These are phyloP conservation scores for Anthophora plumipes DNA, from an alignment of 2,888 invertebrate species.

Conservation along the genomic window DNA sequence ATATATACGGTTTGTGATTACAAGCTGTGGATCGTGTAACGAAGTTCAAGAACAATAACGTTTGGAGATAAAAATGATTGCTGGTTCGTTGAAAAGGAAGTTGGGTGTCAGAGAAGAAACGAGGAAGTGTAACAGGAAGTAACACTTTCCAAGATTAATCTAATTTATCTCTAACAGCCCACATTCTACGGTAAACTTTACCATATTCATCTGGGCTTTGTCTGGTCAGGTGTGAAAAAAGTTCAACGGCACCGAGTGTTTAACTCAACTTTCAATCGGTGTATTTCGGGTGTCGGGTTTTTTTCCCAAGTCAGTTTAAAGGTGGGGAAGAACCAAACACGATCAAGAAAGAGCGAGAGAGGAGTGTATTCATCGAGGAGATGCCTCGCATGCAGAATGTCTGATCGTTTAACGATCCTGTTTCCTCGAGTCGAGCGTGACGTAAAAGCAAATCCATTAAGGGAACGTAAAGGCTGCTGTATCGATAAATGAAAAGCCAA, in stretches of 20 bases:
- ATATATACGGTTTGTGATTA: too few relatives aligned
- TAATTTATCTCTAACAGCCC: too few relatives aligned
- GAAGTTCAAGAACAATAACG: too few relatives aligned
- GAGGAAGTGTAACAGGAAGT: too few relatives aligned
- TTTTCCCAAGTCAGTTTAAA: neutral
- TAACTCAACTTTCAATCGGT: slow-evolving; percentile 11
- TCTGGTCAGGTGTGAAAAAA: neutral
- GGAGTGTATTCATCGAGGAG: neutral
- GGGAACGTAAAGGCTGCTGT: slow-evolving; percentile 21
- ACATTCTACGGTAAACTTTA: neutral
- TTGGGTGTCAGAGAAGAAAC: too few relatives aligned
- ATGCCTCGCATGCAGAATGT: slow-evolving; percentile 37
- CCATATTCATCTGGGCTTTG: neutral
- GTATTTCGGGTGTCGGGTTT: slow-evolving; percentile 26
- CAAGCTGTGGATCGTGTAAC: too few relatives aligned
- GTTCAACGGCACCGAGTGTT: slow-evolving; percentile 19
- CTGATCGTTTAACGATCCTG: slow-evolving; percentile 60
- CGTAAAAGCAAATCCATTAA: slow-evolving; percentile 59
- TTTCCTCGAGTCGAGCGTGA: slow-evolving; percentile 50
- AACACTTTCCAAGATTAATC: too few relatives aligned
- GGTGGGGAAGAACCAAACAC: too few relatives aligned
- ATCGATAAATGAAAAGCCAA: slow-evolving; percentile 70
- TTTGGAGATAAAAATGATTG: too few relatives aligned
- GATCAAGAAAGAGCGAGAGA: neutral
- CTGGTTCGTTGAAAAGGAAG: too few relatives aligned